phyloP scores from a whole-genome alignment of 2,113 vertebrate species.

The Pangasianodon gigas region DNA sequence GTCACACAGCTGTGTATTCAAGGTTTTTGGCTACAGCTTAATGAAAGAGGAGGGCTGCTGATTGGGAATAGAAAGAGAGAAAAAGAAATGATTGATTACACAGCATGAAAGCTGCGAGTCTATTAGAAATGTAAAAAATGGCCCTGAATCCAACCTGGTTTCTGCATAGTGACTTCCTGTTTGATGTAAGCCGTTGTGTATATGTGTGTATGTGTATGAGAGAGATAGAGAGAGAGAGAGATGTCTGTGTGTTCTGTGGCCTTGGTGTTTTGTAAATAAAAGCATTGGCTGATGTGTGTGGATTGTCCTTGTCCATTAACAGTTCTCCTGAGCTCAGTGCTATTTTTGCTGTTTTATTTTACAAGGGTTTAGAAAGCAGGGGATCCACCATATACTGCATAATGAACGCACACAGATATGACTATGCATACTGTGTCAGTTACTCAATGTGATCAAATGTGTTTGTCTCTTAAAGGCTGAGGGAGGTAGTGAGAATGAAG shows the following conservation, averaged over 20 bases:
- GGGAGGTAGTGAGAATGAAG: not conserved
- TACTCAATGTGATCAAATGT: not conserved
- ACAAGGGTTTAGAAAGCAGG: not conserved
- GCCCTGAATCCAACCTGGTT: not conserved
- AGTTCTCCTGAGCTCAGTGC: not conserved
- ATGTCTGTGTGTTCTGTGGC: not conserved
- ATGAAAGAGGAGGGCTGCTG: not conserved
- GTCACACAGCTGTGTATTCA: not conserved
- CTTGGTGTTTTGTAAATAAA: slow-evolving; percentile 27
- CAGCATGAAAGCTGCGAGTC: not conserved
- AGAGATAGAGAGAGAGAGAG: not conserved
- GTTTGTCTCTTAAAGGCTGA: not conserved
- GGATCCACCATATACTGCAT: not conserved
- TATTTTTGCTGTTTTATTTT: slow-evolving; percentile 9
- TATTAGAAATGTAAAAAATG: not conserved
- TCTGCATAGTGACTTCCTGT: not conserved
- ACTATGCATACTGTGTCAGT: not conserved
- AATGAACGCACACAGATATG: no score
- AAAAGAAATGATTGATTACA: not conserved
- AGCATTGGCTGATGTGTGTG: slow-evolving; percentile 15
- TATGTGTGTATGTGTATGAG: not conserved
- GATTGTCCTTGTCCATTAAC: slow-evolving; percentile 23
- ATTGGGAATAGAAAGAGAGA: not conserved
- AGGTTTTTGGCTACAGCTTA: not conserved
- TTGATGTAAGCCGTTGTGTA: not conserved